These are phyloP conservation scores for Aphelocoma californica DNA, from an alignment of 2,797 vertebrate genomes.

Conservation along the genomic window DNA sequence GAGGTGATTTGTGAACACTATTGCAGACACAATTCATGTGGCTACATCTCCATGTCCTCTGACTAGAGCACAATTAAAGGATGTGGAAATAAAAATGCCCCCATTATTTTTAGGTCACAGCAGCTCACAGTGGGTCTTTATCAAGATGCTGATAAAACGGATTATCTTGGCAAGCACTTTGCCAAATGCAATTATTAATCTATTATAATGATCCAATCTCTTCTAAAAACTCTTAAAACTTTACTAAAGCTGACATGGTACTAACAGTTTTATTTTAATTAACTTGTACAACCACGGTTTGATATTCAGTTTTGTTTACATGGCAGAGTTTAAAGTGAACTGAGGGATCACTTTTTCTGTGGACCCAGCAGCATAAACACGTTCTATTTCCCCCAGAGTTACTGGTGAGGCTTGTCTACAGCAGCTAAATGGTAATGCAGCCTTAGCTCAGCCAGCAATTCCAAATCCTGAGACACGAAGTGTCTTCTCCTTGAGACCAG, in stretches of 20 bases:
- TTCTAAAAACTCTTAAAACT: not conserved
- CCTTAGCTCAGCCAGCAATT: not conserved
- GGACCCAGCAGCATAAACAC: not conserved
- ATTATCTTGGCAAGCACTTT: not conserved
- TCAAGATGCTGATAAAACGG: not conserved
- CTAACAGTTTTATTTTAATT: not conserved
- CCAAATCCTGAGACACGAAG: not conserved
- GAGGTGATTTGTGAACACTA: not conserved
- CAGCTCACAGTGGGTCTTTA: not conserved
- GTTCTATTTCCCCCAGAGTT: conserved; percentile 10
- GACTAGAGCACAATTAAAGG: not conserved
- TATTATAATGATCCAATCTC: conserved; percentile 4
- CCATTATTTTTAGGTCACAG: not conserved
- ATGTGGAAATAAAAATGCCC: not conserved
- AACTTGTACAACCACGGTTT: not conserved
- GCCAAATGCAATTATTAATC: conserved; percentile 17
- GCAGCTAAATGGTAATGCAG: not conserved
- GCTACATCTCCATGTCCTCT: not conserved
- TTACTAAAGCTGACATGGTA: not conserved
- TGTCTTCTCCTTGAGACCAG: not conserved
- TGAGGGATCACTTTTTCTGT: conserved; percentile 23
- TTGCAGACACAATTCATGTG: not conserved
- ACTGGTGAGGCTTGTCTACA: not conserved
- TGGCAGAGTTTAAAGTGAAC: conserved; percentile 46
- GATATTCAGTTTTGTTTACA: conserved; percentile 42